These are phyloP conservation scores for Sparidentex hasta DNA, from an alignment of 2,797 vertebrate genomes.

Conservation along the genomic window DNA sequence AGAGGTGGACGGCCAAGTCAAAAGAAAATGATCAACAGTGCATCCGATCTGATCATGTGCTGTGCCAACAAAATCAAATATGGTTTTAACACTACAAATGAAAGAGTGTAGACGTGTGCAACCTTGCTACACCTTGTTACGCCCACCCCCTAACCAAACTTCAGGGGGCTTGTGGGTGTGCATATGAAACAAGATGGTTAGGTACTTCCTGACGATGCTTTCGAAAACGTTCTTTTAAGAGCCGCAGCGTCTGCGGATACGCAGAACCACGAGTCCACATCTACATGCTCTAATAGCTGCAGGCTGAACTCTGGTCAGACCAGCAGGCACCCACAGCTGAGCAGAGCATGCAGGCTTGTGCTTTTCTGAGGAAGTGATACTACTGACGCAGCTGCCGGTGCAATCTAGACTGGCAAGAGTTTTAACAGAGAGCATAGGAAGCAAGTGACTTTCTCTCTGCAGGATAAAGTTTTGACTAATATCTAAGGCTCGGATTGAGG, in stretches of 20 bases:
- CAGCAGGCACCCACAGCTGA: conserved; percentile 16
- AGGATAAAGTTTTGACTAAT: conserved; percentile 23
- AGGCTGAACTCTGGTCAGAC: conserved; percentile 10
- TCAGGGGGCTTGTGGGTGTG: conserved; percentile 36
- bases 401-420: background rate
- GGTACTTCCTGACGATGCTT: conserved; percentile 40
- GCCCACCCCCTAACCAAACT: background rate
- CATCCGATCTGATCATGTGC: background rate
- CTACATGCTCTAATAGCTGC: conserved; percentile 8
- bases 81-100: background rate
- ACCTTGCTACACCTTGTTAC: background rate
- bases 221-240: background rate
- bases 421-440: background rate
- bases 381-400: background rate
- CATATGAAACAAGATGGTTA: conserved; percentile 1
- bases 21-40: background rate
- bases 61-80: background rate
- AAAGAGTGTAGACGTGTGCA: background rate
- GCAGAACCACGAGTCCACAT: conserved; percentile 44
- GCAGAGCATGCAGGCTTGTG: background rate
- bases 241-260: background rate
- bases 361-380: conserved; percentile 34
- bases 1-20: background rate
- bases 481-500: background rate
- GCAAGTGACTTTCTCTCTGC: background rate